These are phyloP conservation scores for Coelopa frigida DNA, from an alignment of 1,140 invertebrate genomes.

Conservation along the genomic window DNA sequence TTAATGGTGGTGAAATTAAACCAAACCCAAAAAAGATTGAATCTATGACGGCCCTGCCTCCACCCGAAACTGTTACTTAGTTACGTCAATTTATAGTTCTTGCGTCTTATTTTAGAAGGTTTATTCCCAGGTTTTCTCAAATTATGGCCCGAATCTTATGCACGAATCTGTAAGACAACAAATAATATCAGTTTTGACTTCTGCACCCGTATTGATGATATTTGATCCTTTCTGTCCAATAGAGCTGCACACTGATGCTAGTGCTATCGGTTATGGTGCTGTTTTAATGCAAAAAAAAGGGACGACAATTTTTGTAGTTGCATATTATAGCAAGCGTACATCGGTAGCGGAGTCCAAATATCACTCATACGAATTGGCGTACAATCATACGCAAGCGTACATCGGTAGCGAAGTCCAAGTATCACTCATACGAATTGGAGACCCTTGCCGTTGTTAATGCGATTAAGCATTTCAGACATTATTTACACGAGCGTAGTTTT, in stretches of 20 bases:
- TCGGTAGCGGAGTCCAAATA: slow-evolving; percentile 24
- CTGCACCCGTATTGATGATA: neutral
- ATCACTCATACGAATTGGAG: slow-evolving; percentile 35
- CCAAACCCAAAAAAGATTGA: neutral
- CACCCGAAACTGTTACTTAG: neutral
- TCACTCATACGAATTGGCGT: slow-evolving; percentile 12
- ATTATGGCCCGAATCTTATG: neutral
- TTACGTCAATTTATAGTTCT: neutral
- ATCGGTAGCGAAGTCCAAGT: slow-evolving; percentile 22
- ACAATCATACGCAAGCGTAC: slow-evolving; percentile 13
- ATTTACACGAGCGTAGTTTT: slow-evolving; percentile 31
- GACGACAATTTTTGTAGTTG: neutral
- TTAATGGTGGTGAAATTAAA: neutral
- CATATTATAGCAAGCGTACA: slow-evolving; percentile 13
- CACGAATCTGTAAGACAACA: neutral
- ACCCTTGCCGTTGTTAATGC: slow-evolving; percentile 32
- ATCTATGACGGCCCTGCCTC: neutral
- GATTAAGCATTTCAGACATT: slow-evolving; percentile 34
- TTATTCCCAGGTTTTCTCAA: neutral
- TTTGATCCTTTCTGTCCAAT: neutral
- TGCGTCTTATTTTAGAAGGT: neutral
- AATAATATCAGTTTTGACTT: neutral
- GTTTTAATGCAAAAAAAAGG: neutral
- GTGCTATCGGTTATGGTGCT: neutral
- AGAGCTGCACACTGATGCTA: neutral